These are phyloP conservation scores for Leptobrachium ailaonicum DNA, from an alignment of 2,113 vertebrate genomes.

Conservation along the genomic window DNA sequence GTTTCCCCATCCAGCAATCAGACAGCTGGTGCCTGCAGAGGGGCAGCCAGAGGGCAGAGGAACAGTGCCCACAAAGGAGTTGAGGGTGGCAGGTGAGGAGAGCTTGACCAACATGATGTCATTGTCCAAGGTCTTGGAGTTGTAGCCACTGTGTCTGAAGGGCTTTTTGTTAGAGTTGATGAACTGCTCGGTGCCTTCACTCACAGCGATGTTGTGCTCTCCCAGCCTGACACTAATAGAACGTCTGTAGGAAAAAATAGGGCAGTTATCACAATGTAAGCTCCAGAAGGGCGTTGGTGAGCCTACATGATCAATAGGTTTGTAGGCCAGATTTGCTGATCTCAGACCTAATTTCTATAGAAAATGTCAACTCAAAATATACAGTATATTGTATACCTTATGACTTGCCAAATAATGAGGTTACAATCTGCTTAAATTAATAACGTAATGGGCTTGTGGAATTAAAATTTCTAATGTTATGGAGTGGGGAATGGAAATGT, in stretches of 20 bases:
- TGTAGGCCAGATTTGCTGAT: neutral
- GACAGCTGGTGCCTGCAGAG: slow-evolving; percentile 59
- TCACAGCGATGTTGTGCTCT: slow-evolving; percentile 71
- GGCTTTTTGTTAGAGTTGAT: slow-evolving; percentile 57
- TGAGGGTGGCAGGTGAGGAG: slow-evolving; percentile 61
- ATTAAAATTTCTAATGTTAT: too few species aligned
- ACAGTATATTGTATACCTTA: too few species aligned
- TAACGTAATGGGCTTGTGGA: too few species aligned
- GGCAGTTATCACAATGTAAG: neutral
- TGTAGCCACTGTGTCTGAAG: slow-evolving; percentile 63
- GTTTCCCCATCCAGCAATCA: slow-evolving; percentile 70
- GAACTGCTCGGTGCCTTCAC: slow-evolving; percentile 73
- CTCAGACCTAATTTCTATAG: too few species aligned
- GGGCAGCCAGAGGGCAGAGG: slow-evolving; percentile 69
- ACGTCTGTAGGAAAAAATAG: slow-evolving; percentile 8
- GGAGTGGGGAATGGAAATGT: too few species aligned
- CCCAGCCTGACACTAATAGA: slow-evolving; percentile 67
- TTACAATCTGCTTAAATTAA: too few species aligned
- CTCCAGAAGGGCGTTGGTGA: too few species aligned
- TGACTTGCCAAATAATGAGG: too few species aligned
- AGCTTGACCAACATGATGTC: slow-evolving; percentile 75
- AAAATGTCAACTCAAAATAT: too few species aligned
- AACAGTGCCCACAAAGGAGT: slow-evolving; percentile 63
- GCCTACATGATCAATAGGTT: neutral
- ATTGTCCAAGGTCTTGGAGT: slow-evolving; percentile 65